Evolutionary conservation across 2,113 vertebrate species (phyloP).

Genomic region (Brienomyrus brachyistius): DNA sequence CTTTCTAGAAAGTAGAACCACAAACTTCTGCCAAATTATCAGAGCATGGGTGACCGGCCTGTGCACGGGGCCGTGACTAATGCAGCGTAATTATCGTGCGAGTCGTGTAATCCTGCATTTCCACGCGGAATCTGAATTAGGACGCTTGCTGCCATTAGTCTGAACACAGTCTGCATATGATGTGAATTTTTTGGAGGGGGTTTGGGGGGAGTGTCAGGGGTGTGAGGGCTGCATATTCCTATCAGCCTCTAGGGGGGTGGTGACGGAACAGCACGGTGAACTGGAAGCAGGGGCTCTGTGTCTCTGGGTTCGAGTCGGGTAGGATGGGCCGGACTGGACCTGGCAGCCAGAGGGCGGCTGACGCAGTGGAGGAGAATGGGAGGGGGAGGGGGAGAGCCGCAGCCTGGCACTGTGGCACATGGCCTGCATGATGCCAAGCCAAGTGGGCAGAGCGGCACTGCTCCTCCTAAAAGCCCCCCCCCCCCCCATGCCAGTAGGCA

Average conservation of each 20-base stretch:
- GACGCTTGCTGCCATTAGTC: not conserved
- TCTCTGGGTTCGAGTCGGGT: not conserved
- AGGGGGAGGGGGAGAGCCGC: not conserved
- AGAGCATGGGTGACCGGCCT: not conserved
- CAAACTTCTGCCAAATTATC: slow-evolving; percentile 31
- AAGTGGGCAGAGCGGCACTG: not conserved
- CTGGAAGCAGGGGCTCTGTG: not conserved
- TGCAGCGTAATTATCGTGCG: not conserved
- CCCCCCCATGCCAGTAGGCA: not conserved
- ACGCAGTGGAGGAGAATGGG: not conserved
- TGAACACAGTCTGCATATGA: not conserved
- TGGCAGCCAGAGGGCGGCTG: not conserved
- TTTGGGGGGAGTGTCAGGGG: not conserved
- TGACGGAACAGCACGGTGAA: not conserved
- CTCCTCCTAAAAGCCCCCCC: not conserved
- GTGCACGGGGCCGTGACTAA: not conserved
- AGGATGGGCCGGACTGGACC: not conserved
- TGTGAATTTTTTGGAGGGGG: not conserved
- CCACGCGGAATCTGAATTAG: not conserved
- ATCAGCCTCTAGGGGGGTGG: not conserved
- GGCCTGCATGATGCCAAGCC: slow-evolving; percentile 9
- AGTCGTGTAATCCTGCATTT: not conserved
- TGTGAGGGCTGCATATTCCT: not conserved
- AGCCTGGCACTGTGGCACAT: not conserved
- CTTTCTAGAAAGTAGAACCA: not conserved